Evolutionary conservation across 2,888 invertebrate genomes (phyloP).

Genomic region (Drosophila mercatorum): DNA sequence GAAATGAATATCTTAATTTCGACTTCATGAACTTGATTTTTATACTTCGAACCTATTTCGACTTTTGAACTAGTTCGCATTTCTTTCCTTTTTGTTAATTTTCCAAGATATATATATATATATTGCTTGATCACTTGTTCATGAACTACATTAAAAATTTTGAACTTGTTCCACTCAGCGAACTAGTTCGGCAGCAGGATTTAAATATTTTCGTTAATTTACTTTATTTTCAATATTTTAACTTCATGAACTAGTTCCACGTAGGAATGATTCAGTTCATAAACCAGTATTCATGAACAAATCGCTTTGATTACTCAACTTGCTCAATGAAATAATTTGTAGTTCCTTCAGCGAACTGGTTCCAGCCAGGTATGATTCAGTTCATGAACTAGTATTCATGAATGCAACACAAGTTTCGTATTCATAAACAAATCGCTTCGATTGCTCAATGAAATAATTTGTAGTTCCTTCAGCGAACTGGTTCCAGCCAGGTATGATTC

Average conservation of each 20-base stretch:
- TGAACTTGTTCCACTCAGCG: background rate
- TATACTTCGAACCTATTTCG: background rate
- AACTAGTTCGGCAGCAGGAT: too few relatives aligned
- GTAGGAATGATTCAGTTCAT: too few relatives aligned
- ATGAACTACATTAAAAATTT: background rate
- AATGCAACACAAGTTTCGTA: background rate
- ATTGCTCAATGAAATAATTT: background rate
- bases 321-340: too few relatives aligned
- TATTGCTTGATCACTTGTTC: background rate
- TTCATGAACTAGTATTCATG: background rate
- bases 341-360: background rate
- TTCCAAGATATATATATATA: background rate
- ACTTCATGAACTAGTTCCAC: background rate
- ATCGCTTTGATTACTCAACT: background rate
- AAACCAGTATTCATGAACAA: too few relatives aligned
- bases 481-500: background rate
- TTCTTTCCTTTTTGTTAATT: background rate
- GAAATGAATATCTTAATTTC: background rate
- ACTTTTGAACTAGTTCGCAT: background rate
- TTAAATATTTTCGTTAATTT: too few relatives aligned
- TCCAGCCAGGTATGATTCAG: background rate
- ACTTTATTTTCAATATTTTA: too few relatives aligned
- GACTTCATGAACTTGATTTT: background rate
- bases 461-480: background rate
- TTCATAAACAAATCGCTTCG: background rate